Base-by-base conservation (phyloP, 2,888 invertebrate genomes). In the Drosophila paranaensis region DNA sequence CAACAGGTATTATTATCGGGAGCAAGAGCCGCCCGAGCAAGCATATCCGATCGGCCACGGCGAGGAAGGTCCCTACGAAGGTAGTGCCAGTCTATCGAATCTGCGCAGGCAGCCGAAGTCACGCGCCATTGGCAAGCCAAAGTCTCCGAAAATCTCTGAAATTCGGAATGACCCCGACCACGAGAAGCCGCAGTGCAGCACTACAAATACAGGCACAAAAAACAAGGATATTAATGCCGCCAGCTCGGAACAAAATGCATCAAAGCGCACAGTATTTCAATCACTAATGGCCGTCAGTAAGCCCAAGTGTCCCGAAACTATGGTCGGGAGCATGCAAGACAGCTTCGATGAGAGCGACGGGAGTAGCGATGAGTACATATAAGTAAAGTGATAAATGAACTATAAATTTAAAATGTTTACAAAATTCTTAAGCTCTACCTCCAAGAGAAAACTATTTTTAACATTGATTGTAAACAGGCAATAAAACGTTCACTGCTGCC, bases 1-100 rank as follows among this genome's bases (percentile, higher is more conserved):
- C 13, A 75, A 87, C 16, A 70, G 88, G 4, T 80, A 82, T n/a
- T 65, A 68, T 14, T 84, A 84, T 42, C 64, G 67, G 1, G 84
- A 84, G 1, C 53, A 60, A 16, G 60, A 82, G 0, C 74, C 66
- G 0, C 65, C 88, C 0, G 88, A 84, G 54, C 30, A 35, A 3
- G 3, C n/a, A 0, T 87, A 84, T 63, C 61, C 66, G 1, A 8
- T 55, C 0, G 74, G 71, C 1, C 63, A 42, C n/a, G 88, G 88
- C 6, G 84, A 87, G 35, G 88, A 84, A 20, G 88, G 80, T 13
- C 72, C 66, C 11, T 79, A 73, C 53, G 60, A 57, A 2, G 40
- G 37, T 20, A 20, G 20, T 5, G 33, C 25, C 13, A 35, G 46
- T 5, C 20, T 8, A 30, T n/a, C 45, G 42, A 39, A 51, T n/a